Percentiles rank a stretch among this genome's conserved stretches.
These are phyloP conservation scores for Belonocnema kinseyi DNA, from an alignment of 1,140 invertebrate species.

Conservation along the genomic window DNA sequence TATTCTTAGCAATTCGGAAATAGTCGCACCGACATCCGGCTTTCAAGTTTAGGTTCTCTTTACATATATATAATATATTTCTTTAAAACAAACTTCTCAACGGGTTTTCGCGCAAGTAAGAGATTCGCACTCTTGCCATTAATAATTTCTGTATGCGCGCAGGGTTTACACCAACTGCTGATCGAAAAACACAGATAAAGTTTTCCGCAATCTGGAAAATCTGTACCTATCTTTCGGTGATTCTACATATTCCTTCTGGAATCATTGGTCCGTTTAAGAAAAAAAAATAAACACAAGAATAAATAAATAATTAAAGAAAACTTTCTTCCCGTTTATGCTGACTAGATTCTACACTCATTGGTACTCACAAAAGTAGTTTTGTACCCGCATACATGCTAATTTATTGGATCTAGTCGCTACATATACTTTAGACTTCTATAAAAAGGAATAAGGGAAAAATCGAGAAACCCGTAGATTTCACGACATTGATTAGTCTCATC, in stretches of 20 bases:
- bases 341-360: conserved; percentile 61
- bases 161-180: not conserved
- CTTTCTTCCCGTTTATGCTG: conserved; percentile 38
- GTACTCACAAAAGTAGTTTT: not conserved
- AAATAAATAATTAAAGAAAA: conserved; percentile 31
- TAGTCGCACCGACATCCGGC: conserved; percentile 13
- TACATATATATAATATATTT: conserved; percentile 35
- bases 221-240: not conserved
- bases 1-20: conserved; percentile 32
- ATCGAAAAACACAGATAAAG: conserved; percentile 8
- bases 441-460: conserved; percentile 12
- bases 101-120: not conserved
- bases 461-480: conserved; percentile 13
- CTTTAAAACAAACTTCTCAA: conserved; percentile 19
- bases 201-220: not conserved
- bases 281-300: conserved; percentile 36
- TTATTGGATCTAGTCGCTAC: conserved; percentile 43
- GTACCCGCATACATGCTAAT: conserved; percentile 35
- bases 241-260: conserved; percentile 4
- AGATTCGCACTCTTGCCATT: too few relatives aligned
- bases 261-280: conserved; percentile 19
- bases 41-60: conserved; percentile 23
- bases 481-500: conserved; percentile 42
- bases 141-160: not conserved
- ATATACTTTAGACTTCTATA: conserved; percentile 2